Percentiles rank a stretch among this genome's conserved stretches.
phyloP scores from a whole-genome alignment of 35 echinoderm and acorn worm species.

The Apostichopus parvimensis region DNA sequence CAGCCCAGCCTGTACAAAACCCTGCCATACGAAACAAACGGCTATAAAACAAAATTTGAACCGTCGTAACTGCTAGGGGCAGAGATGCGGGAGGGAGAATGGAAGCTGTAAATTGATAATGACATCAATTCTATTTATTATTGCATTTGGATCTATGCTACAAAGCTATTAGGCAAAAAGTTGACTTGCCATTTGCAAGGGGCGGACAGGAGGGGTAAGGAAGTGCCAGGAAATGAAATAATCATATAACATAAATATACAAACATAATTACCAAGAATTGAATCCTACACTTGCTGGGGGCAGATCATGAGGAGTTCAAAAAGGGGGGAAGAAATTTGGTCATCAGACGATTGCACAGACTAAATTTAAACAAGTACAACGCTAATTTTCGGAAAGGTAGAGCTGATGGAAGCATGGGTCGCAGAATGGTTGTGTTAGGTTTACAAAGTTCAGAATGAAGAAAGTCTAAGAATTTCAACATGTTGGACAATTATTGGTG shows the following conservation, averaged over 20 bases:
- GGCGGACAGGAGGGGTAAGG: not conserved
- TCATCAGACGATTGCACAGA: no score
- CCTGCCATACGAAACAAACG: no score
- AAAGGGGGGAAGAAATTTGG: not conserved
- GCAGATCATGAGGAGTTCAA: not conserved
- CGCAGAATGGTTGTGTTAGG: no score
- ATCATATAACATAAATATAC: not conserved
- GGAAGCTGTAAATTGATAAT: not conserved
- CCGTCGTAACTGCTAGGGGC: not conserved
- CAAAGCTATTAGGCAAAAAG: not conserved
- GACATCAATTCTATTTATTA: not conserved
- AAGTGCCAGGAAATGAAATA: not conserved
- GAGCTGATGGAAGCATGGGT: no score
- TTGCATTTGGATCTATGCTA: not conserved
- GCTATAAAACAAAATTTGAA: not conserved
- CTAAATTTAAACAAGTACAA: no score
- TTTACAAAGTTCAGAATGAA: no score
- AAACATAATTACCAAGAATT: not conserved
- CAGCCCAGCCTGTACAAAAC: no score
- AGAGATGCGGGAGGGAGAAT: not conserved
- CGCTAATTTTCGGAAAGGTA: no score
- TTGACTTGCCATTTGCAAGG: conserved; percentile 6
- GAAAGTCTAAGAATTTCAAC: no score
- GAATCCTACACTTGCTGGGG: not conserved
- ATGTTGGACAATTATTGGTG: no score